Evolutionary conservation across 37 sponge, comb jelly and placozoan species (phyloP).

Genomic region (Cliona cf. orientalis): DNA sequence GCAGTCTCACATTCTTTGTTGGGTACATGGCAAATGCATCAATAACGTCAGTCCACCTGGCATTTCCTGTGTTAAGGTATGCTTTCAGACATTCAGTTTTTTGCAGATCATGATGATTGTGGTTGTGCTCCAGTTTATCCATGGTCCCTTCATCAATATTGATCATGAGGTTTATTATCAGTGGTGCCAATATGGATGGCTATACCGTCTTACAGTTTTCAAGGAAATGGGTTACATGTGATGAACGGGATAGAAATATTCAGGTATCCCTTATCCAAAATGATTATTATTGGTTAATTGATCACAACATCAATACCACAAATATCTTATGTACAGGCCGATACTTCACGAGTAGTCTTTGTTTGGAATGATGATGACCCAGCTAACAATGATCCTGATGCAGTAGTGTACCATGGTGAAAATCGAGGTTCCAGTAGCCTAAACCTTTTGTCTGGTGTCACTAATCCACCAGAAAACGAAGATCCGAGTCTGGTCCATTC

Average conservation of each 20-base stretch:
- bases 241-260: slow-evolving; percentile 25
- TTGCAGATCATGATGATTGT: too few relatives aligned
- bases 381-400: neutral
- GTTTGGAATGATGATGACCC: slow-evolving; percentile 34
- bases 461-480: too few relatives aligned
- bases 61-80: too few relatives aligned
- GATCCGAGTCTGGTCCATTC: neutral
- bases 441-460: slow-evolving; percentile 46
- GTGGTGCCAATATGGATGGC: slow-evolving; percentile 40
- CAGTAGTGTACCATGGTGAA: neutral
- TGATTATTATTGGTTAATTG: neutral
- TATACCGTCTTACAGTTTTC: slow-evolving; percentile 48
- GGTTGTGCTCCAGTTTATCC: slow-evolving; percentile 31
- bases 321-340: neutral
- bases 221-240: slow-evolving; percentile 41
- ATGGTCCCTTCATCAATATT: slow-evolving; percentile 9
- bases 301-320: neutral
- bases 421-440: slow-evolving; percentile 7
- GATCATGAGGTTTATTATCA: slow-evolving; percentile 28
- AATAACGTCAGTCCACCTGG: too few relatives aligned
- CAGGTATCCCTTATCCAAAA: neutral
- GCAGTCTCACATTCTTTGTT: too few relatives aligned
- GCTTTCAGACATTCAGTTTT: too few relatives aligned
- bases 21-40: too few relatives aligned
- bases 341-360: slow-evolving; percentile 40